These are phyloP conservation scores for Cylloceria caligata DNA, from an alignment of 2,888 invertebrate species.

Conservation along the genomic window DNA sequence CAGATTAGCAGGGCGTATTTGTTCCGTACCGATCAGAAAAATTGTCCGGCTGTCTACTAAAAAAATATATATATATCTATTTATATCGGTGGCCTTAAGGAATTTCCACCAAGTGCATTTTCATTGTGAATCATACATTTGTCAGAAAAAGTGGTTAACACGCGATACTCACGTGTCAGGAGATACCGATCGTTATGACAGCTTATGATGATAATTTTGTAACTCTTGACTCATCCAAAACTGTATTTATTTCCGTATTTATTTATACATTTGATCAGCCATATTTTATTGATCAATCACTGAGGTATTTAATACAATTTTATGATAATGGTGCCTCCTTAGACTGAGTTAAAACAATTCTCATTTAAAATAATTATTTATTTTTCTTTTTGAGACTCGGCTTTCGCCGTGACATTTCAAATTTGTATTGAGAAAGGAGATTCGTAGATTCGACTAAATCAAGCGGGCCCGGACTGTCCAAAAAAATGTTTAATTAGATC, in stretches of 20 bases:
- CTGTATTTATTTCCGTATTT: neutral
- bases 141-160: neutral
- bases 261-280: neutral
- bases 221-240: constrained; percentile 37
- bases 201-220: neutral
- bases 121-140: constrained; percentile 3
- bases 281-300: constrained; percentile 13
- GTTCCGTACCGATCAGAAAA: constrained; percentile 88
- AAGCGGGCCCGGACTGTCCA: too few relatives aligned
- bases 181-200: neutral
- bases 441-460: too few relatives aligned
- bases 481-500: too few relatives aligned
- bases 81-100: neutral
- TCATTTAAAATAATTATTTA: constrained; percentile 10
- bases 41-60: constrained; percentile 84
- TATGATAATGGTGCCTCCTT: neutral
- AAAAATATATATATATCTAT: neutral
- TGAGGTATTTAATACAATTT: neutral
- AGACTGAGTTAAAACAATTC: constrained; percentile 24
- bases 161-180: neutral
- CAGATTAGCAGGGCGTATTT: constrained; percentile 87
- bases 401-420: too few relatives aligned
- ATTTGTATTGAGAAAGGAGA: too few relatives aligned
- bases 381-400: neutral
- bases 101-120: constrained; percentile 4